A percentile compares a stretch with the other conserved stretches of the same genome.
Conservation (phyloP, 2,888 invertebrate genomes). For the Boloria selene region DNA sequence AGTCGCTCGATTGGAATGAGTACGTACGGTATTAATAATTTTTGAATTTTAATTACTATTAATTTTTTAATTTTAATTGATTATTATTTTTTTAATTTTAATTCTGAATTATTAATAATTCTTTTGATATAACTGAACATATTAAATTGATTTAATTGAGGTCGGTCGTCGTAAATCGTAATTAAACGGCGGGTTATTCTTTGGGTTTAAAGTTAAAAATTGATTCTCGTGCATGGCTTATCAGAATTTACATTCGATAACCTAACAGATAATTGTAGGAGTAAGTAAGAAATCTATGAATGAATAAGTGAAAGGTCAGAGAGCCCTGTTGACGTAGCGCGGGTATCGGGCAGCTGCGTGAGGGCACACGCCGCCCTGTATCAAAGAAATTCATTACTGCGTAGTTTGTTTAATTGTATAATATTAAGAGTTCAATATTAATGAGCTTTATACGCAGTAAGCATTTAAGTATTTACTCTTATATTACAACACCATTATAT, state of each 20-base stretch:
- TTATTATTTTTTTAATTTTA: too few relatives aligned
- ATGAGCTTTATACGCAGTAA: slow-evolving; percentile 27
- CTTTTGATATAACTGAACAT: background rate
- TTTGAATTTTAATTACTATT: too few relatives aligned
- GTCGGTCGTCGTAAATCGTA: too few relatives aligned
- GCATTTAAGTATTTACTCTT: slow-evolving; percentile 2
- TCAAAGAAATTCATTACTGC: slow-evolving; percentile 35
- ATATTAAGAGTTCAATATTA: slow-evolving; percentile 12
- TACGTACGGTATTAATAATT: too few relatives aligned
- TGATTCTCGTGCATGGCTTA: slow-evolving; percentile 13
- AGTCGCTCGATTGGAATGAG: too few relatives aligned
- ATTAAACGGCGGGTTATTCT: too few relatives aligned
- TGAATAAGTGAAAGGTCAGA: slow-evolving; percentile 50
- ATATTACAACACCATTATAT: too few relatives aligned
- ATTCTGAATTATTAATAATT: too few relatives aligned
- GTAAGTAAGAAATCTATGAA: slow-evolving; percentile 50
- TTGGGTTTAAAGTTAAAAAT: slow-evolving; percentile 9
- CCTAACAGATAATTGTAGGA: slow-evolving; percentile 31
- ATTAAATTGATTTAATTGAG: background rate
- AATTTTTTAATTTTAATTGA: too few relatives aligned
- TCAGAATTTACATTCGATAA: slow-evolving; percentile 32
- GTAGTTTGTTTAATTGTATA: slow-evolving; percentile 35
- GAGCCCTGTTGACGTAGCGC: slow-evolving; percentile 47
- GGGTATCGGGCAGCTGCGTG: slow-evolving; percentile 43
- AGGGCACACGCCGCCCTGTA: slow-evolving; percentile 31